Evolutionary conservation across 2,888 invertebrate genomes (phyloP).

Genomic region (Glaucopsyche alexis): DNA sequence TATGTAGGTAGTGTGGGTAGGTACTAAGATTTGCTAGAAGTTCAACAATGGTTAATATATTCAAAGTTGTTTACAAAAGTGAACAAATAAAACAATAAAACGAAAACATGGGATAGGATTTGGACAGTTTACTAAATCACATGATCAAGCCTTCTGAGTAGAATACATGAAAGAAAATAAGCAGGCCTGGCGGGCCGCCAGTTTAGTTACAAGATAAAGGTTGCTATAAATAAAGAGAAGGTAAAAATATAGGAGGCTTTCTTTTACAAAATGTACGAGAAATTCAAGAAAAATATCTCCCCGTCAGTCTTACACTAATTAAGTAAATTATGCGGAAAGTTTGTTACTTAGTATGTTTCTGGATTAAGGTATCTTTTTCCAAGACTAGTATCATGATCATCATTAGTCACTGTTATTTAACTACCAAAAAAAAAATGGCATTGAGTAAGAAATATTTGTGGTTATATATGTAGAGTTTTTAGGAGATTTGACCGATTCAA

Average conservation of each 20-base stretch:
- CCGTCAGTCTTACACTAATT: slow-evolving; percentile 22
- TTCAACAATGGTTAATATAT: not conserved
- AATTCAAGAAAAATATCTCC: slow-evolving; percentile 25
- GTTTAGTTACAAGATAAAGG: slow-evolving; percentile 38
- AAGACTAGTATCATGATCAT: not conserved
- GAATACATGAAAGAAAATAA: slow-evolving; percentile 39
- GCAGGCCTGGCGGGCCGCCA: slow-evolving; percentile 38
- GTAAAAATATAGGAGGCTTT: slow-evolving; percentile 37
- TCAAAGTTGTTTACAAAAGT: slow-evolving; percentile 2
- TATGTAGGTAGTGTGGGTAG: no score
- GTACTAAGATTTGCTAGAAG: not conserved
- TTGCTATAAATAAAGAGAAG: slow-evolving; percentile 35
- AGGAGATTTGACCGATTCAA: no score
- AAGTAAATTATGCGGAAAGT: slow-evolving; percentile 25
- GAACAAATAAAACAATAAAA: slow-evolving; percentile 29
- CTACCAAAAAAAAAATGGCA: no score
- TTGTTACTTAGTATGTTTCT: slow-evolving; percentile 21
- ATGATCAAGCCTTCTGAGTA: slow-evolving; percentile 39
- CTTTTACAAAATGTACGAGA: slow-evolving; percentile 29
- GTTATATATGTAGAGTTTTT: no score
- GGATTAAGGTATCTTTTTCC: slow-evolving; percentile 11
- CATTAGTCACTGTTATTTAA: not conserved
- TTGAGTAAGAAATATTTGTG: no score
- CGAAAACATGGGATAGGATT: slow-evolving; percentile 30
- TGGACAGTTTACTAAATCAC: slow-evolving; percentile 38